These are phyloP conservation scores for Trachemys scripta DNA, from an alignment of 2,113 vertebrate species.

Conservation along the genomic window DNA sequence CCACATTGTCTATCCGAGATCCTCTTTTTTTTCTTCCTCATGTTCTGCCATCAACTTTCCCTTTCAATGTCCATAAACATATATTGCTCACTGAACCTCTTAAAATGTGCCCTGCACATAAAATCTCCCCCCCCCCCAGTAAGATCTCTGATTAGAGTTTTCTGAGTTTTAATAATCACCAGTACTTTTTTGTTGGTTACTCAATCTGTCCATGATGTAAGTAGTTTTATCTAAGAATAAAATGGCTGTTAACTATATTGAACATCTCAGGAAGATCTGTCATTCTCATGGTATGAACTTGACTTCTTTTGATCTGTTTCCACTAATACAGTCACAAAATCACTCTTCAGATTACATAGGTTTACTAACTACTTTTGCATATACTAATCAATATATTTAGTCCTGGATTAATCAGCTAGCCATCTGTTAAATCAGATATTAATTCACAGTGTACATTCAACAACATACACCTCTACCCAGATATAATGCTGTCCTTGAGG, in stretches of 20 bases:
- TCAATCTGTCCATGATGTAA: background rate
- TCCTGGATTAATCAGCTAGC: background rate
- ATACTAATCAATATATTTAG: background rate
- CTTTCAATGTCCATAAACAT: background rate
- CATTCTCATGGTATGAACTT: background rate
- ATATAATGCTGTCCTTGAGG: no score
- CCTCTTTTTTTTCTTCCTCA: no score
- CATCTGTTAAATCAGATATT: background rate
- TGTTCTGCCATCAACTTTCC: no score
- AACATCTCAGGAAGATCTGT: background rate
- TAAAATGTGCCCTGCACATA: background rate
- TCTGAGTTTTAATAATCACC: background rate
- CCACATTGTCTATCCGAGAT: background rate
- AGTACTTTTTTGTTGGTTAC: background rate
- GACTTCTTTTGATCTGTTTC: background rate
- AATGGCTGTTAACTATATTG: background rate
- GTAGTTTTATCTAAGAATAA: background rate
- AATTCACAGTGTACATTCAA: background rate
- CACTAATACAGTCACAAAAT: background rate
- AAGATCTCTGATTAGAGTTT: background rate
- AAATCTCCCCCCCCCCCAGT: background rate
- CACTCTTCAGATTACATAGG: background rate
- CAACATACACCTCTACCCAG: background rate
- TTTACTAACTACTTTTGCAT: background rate
- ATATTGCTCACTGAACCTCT: background rate